Evolutionary conservation across 2,888 invertebrate species (phyloP), one percentile per base, ranked within the genome.

Genomic region (Tenthredo distinguenda): DNA sequence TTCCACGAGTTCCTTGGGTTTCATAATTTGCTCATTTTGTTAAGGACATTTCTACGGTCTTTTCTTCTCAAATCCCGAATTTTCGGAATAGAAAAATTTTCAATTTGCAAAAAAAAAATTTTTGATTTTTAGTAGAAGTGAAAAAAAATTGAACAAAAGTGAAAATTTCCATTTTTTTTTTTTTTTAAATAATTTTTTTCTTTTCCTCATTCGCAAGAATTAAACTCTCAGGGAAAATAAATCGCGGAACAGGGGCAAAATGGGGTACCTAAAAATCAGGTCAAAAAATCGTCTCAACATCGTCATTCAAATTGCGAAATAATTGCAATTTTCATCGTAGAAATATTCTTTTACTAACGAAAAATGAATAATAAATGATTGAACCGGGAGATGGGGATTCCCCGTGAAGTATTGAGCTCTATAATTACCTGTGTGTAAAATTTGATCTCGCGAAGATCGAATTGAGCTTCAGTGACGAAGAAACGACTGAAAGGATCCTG

Each of bases 391-490:
- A 79, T 50, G 6, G 43, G 43, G 21, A 40, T 43, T 74, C 43
- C 40, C 40, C 72, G 47, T 21, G 2, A 9, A 84, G 4, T 21
- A 84, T 43, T 7, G 21, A 68, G n/a, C n/a, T 55, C 40, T 12
- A n/a, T 74, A 74, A 91, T 95, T 90, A 97, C 96, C 94, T 97
- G 96, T 0, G 97, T 97, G 92, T 97, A 97, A 94, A 97, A 97
- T 88, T 97, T 95, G 90, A 97, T 97, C 94, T 97, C 97, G 86
- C 97, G 94, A 6, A 97, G 95, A 93, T 97, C 97, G 91, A 97
- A 97, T 92, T 97, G 97, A 0, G 97, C 97, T 92, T 97, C 97
- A 37, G 97, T 97, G 86, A 97, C 97, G 93, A 97, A 97, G 88
- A 96, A 96, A 84, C 97, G 94, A 87, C 96, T 97, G 93, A 97